Base-by-base conservation (phyloP, 2,888 invertebrate genomes). In the Prosopocoilus inquinatus region DNA sequence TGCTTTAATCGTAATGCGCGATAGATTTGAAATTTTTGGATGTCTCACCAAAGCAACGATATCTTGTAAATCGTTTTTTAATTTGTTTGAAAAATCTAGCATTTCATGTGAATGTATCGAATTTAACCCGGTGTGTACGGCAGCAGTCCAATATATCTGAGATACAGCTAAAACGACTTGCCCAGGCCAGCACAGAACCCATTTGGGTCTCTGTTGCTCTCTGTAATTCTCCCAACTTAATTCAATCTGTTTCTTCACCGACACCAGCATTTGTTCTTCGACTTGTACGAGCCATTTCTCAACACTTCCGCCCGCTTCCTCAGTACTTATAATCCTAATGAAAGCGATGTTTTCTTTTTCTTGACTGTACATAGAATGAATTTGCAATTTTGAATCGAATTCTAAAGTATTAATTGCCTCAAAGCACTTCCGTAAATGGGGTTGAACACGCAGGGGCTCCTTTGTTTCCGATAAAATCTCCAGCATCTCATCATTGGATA, bases 391-490 rank as follows among this genome's bases (percentile, higher is more conserved):
- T 3, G 80, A 75, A 66, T 90, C 89, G 72, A 93, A 91, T 49
- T 84, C 81, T 11, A 94, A 79, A 68, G 82, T 85, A 58, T 86
- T 84, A 53, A 94, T 92, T 46, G 90, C 93, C 78, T 93, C 92
- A 73, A 94, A 94, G 75, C 91, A 92, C 78, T 93, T 93, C 71
- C 89, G 89, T 52, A 94, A 78, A 79, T 93, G 91, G 1, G 91
- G 91, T 74, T 93, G 91, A 2, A 93, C 91, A 65, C 90, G 82
- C 5, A 87, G 75, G 0, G 92, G 92, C 72, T 93, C 90, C 78
- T 91, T 91, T 1, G 92, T 92, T 80, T 94, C 92, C 0, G 93
- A 92, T 58, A 95, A 80, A 66, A 95, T 92, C 77, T 94, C 92
- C 64, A 95, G 79, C 84, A 94, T 87, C 77, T 94, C 94, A 69